Conservation (phyloP, 1,140 invertebrate species). For the Paralvinella palmiformis region DNA sequence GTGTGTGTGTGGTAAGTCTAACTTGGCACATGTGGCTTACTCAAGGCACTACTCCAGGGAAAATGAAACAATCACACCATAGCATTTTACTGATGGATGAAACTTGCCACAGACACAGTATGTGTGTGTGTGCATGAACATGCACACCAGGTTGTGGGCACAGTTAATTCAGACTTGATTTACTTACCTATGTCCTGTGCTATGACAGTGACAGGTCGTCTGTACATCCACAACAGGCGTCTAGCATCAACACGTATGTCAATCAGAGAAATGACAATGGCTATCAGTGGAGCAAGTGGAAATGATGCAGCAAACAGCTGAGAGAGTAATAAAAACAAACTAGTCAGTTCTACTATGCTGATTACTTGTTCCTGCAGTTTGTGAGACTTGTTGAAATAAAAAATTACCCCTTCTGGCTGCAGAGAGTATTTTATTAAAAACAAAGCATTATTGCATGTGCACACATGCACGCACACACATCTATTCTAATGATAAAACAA, state of each 20-base stretch:
- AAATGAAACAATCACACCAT: not conserved
- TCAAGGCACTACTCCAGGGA: not conserved
- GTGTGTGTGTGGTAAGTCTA: not conserved
- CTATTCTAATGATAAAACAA: no score
- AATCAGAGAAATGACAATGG: slow-evolving; percentile 42
- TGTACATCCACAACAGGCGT: slow-evolving; percentile 48
- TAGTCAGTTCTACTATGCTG: no score
- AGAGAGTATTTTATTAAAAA: no score
- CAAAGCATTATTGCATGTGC: no score
- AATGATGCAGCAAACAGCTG: slow-evolving; percentile 53
- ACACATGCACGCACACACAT: no score
- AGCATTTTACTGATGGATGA: not conserved
- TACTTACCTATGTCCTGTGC: slow-evolving; percentile 20
- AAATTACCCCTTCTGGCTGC: no score
- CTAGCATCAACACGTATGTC: slow-evolving; percentile 50
- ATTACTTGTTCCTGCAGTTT: no score
- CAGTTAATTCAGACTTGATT: not conserved
- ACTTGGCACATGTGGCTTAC: not conserved
- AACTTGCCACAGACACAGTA: not conserved
- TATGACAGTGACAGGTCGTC: slow-evolving; percentile 46
- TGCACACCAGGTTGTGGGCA: not conserved
- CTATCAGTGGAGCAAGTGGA: slow-evolving; percentile 50
- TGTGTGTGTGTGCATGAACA: not conserved
- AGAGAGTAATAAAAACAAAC: slow-evolving; percentile 16
- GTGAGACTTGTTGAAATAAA: no score